Percentiles rank a stretch among this genome's conserved stretches.
Conservation (phyloP, 2,888 invertebrate species). For the Caprella mutica region DNA sequence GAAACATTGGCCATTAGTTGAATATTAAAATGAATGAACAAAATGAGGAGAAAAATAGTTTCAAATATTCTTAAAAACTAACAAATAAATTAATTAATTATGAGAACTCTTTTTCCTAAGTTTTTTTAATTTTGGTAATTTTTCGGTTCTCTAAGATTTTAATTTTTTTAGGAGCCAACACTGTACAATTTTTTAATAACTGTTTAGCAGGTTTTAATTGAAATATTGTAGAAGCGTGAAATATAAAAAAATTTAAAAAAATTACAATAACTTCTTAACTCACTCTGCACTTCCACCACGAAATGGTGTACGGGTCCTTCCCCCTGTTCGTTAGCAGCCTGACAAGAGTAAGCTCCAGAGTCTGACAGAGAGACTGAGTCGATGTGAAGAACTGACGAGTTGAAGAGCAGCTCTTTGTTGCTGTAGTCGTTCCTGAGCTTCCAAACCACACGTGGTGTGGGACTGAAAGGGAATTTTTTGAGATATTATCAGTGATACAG, state of each 20-base stretch:
- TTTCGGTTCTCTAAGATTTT: too few relatives aligned
- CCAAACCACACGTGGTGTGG: slow-evolving; percentile 25
- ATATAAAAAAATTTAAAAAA: background rate
- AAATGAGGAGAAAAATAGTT: too few relatives aligned
- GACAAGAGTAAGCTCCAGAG: slow-evolving; percentile 23
- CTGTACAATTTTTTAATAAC: too few relatives aligned
- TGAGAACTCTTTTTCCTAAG: too few relatives aligned
- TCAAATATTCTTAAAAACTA: too few relatives aligned
- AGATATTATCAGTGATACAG: too few relatives aligned
- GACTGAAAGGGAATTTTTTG: too few relatives aligned
- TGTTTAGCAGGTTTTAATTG: background rate
- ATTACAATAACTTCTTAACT: background rate
- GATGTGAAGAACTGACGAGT: slow-evolving; percentile 16
- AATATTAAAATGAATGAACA: too few relatives aligned
- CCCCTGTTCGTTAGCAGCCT: slow-evolving; percentile 22
- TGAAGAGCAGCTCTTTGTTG: slow-evolving; percentile 7
- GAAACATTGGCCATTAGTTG: too few relatives aligned
- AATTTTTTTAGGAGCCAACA: too few relatives aligned
- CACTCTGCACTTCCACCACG: slow-evolving; percentile 21
- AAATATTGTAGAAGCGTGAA: background rate
- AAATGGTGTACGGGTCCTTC: slow-evolving; percentile 20
- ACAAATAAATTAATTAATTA: too few relatives aligned
- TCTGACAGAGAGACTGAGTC: slow-evolving; percentile 14
- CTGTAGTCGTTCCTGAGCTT: slow-evolving; percentile 14
- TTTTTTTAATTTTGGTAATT: too few relatives aligned